phyloP scores from a whole-genome alignment of 1,140 invertebrate genomes.

The Marisa cornuarietis region DNA sequence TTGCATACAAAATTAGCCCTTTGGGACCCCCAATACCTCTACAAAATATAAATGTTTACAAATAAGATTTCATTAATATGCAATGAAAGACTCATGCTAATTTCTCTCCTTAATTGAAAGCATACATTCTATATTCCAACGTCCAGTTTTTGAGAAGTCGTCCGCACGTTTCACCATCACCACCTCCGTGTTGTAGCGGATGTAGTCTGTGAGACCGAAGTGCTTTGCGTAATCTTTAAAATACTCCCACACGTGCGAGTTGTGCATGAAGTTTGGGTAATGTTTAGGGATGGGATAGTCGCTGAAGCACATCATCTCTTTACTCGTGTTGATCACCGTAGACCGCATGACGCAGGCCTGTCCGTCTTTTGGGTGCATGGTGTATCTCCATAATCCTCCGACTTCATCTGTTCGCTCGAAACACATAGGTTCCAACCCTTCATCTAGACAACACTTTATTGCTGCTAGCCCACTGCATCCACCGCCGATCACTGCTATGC shows the following conservation, averaged over 20 bases:
- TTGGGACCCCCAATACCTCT: no score
- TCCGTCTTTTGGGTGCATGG: constrained; percentile 33
- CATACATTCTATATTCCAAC: constrained; percentile 50
- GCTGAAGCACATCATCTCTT: constrained; percentile 69
- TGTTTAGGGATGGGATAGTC: constrained; percentile 68
- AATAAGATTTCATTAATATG: no score
- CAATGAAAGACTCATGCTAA: no score
- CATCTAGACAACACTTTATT: constrained; percentile 67
- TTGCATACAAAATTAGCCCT: no score
- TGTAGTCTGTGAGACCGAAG: constrained; percentile 49
- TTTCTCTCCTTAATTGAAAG: no score
- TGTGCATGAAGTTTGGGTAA: constrained; percentile 67
- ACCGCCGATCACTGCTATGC: constrained; percentile 63
- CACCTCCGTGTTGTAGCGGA: constrained; percentile 49
- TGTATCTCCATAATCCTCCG: constrained; percentile 59
- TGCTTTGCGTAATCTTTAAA: constrained; percentile 53
- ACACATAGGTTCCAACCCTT: constrained; percentile 62
- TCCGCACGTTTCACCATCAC: constrained; percentile 34
- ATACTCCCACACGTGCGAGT: constrained; percentile 58
- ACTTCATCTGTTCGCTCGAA: constrained; percentile 63
- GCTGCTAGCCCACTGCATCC: constrained; percentile 67
- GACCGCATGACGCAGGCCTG: constrained; percentile 47
- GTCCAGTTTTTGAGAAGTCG: constrained; percentile 52
- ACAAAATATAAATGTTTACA: no score
- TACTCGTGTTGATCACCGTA: constrained; percentile 68